Evolutionary conservation across 2,797 vertebrate genomes (phyloP).

Genomic region (Enteromius fasciolatus): DNA sequence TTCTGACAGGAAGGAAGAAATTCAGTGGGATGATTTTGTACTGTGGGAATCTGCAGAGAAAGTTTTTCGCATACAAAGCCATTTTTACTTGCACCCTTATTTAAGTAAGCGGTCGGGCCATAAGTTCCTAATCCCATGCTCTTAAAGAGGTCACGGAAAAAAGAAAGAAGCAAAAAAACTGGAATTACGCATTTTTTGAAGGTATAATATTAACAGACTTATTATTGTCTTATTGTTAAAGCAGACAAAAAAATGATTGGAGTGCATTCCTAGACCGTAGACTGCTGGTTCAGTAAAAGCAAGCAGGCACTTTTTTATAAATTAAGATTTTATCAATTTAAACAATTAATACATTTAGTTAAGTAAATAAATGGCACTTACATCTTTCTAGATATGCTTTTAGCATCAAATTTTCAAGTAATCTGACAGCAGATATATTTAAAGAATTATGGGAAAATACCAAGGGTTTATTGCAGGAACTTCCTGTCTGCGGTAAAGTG

Average conservation of each 20-base stretch:
- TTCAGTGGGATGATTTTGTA: conserved; percentile 47
- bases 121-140: conserved; percentile 65
- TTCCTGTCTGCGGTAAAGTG: not conserved
- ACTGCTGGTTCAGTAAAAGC: not conserved
- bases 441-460: conserved; percentile 21
- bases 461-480: conserved; percentile 12
- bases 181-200: not conserved
- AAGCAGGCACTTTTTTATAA: not conserved
- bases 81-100: conserved; percentile 70
- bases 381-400: not conserved
- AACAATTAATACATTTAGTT: not conserved
- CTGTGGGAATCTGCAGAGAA: conserved; percentile 73
- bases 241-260: not conserved
- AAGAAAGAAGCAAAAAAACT: conserved; percentile 34
- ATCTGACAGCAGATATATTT: not conserved
- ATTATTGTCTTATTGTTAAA: not conserved
- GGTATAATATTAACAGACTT: conserved; percentile 23
- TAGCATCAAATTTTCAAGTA: not conserved
- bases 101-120: conserved; percentile 67
- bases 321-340: too few species aligned
- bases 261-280: not conserved
- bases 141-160: conserved; percentile 50
- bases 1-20: conserved; percentile 60
- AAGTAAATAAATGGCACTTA: not conserved
- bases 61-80: conserved; percentile 69